Evolutionary conservation across 2,888 invertebrate species (phyloP), one percentile per base, ranked within the genome.

Genomic region (Hylaea fasciaria): DNA sequence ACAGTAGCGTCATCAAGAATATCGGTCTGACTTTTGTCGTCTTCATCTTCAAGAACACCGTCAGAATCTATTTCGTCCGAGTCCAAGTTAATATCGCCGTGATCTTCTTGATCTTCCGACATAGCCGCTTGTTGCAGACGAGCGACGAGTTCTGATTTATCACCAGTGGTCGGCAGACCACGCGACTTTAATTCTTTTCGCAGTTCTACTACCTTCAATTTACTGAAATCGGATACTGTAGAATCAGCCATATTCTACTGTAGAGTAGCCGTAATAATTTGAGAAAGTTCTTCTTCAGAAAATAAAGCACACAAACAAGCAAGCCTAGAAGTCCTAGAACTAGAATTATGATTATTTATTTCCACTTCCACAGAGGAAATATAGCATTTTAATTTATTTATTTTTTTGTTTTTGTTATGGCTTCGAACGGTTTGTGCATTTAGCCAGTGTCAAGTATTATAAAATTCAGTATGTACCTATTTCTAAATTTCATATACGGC

Each of bases 151-250:
- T 97, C 97, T 44, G 93, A 95, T 93, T 97, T 98, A 81, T 97
- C 97, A 5, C 98, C 98, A 49, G 94, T 88, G 9, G 94, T 93
- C 12, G 95, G 88, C 22, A 97, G 89, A 17, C 96, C 96, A 77
- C 97, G 94, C 64, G 94, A 88, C 85, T 97, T 97, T 55, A 98
- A 85, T 82, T 97, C 97, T 73, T 95, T 95, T 76, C 96, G 96
- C 71, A 98, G 90, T 83, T 98, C 97, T 12, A 96, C 95, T 37
- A 98, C 97, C 95, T 97, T 87, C 75, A 93, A 82, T 82, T 92
- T 91, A 61, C 68, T 81, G n/a, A 89, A 70, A 70, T 91, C 91
- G 22, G 72, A 70, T 14, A 81, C 76, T 7, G 80, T 81, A 32
- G 83, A 81, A 72, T 84, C 83, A 57, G 84, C 83, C 84, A 85